Percentiles rank a stretch among this genome's conserved stretches.
These are phyloP conservation scores for Tuta absoluta DNA, from an alignment of 2,888 invertebrate genomes.

Conservation along the genomic window DNA sequence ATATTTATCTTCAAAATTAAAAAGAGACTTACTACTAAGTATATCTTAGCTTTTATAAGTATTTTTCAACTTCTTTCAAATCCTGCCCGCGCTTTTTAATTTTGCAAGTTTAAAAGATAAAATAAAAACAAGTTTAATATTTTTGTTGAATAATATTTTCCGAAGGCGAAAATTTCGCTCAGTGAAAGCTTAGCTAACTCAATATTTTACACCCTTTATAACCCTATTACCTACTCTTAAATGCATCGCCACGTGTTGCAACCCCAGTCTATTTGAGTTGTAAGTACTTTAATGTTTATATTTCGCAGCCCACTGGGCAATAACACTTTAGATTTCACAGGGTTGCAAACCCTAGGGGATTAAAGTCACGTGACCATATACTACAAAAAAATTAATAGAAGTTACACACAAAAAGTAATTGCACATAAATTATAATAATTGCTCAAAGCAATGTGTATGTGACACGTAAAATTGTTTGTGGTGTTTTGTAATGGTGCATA, in stretches of 20 bases:
- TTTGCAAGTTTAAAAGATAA: too few relatives aligned
- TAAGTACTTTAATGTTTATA: constrained; percentile 49
- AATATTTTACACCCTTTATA: not conserved
- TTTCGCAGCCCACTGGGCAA: constrained; percentile 54
- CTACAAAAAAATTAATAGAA: constrained; percentile 31
- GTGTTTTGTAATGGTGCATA: constrained; percentile 10
- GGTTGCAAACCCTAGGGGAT: constrained; percentile 29
- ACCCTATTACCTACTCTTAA: constrained; percentile 10
- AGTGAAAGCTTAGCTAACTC: too few relatives aligned
- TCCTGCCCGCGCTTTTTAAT: too few relatives aligned
- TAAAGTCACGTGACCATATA: constrained; percentile 40
- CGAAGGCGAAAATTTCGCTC: not conserved
- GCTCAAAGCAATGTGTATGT: constrained; percentile 28
- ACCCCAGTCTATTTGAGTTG: constrained; percentile 40
- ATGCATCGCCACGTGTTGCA: constrained; percentile 41
- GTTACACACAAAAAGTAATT: constrained; percentile 46
- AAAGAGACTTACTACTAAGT: too few relatives aligned
- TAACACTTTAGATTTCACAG: constrained; percentile 28
- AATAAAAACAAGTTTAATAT: too few relatives aligned
- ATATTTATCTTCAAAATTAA: too few relatives aligned
- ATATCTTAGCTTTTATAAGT: too few relatives aligned
- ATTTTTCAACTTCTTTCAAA: too few relatives aligned
- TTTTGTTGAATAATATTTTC: too few relatives aligned
- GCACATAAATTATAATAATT: constrained; percentile 51
- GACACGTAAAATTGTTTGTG: constrained; percentile 16